phyloP scores from a whole-genome alignment of 2,888 invertebrate genomes.

The Leucophenga montana region DNA sequence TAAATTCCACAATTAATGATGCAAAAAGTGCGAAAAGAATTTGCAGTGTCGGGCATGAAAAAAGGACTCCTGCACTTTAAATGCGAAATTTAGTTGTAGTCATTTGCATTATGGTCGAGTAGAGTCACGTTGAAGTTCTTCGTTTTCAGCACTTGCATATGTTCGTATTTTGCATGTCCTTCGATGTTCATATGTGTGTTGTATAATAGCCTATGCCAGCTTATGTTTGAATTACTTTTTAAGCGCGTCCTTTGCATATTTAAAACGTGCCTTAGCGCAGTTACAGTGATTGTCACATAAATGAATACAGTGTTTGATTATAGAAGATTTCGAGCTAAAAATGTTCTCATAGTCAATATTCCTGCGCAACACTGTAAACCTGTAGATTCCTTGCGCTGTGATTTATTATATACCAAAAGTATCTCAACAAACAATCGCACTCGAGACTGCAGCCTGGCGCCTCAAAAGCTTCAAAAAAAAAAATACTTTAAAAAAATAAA shows the following conservation, averaged over 20 bases:
- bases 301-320: too few relatives aligned
- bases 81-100: conserved; percentile 19
- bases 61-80: background rate
- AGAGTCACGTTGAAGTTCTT: background rate
- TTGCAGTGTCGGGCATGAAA: conserved; percentile 37
- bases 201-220: too few relatives aligned
- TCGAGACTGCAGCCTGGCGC: conserved; percentile 14
- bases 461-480: conserved; percentile 7
- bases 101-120: conserved; percentile 15
- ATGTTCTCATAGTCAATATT: too few relatives aligned
- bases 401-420: conserved; percentile 24
- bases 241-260: too few relatives aligned
- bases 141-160: background rate
- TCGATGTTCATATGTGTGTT: too few relatives aligned
- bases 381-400: conserved; percentile 30
- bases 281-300: background rate
- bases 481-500: conserved; percentile 19
- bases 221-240: too few relatives aligned
- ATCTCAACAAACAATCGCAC: background rate
- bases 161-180: background rate
- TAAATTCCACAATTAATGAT: conserved; percentile 73
- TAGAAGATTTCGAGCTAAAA: too few relatives aligned
- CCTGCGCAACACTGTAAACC: conserved; percentile 32
- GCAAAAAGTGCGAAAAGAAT: conserved; percentile 69
- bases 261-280: background rate